A percentile compares a stretch with the other conserved stretches of the same genome.
Conservation (phyloP, 2,113 vertebrate species). For the Agelaius phoeniceus region DNA sequence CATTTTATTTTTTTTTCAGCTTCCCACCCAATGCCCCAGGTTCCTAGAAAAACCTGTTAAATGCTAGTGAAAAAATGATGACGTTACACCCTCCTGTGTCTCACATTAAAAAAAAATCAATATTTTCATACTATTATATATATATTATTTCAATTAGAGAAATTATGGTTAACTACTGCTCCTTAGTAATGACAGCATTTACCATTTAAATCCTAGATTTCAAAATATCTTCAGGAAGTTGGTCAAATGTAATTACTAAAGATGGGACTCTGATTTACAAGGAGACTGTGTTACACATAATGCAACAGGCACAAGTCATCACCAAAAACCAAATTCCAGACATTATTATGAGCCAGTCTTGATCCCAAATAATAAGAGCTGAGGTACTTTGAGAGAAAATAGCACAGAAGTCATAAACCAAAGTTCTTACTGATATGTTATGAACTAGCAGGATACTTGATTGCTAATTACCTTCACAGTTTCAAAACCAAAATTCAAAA, state of each 20-base stretch:
- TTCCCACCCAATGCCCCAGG: slow-evolving; percentile 17
- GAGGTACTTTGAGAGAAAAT: background rate
- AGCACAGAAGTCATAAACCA: background rate
- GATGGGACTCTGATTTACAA: background rate
- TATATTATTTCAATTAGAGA: background rate
- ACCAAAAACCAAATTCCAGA: background rate
- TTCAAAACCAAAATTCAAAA: background rate
- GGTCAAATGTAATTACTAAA: background rate
- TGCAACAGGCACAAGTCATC: background rate
- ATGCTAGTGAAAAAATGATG: background rate
- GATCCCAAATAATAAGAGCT: background rate
- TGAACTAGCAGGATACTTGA: background rate
- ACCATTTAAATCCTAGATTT: background rate
- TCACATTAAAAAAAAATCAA: background rate
- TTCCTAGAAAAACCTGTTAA: slow-evolving; percentile 23
- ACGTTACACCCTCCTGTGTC: background rate
- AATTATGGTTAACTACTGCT: background rate
- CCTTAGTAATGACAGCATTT: background rate
- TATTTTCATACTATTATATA: background rate
- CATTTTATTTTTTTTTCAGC: slow-evolving; percentile 28
- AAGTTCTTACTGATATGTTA: background rate
- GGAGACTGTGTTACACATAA: background rate
- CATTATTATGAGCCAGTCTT: background rate
- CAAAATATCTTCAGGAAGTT: background rate
- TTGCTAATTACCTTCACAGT: background rate